Percentiles rank a stretch among this genome's conserved stretches.
phyloP scores from a whole-genome alignment of 1,140 invertebrate genomes.

The Scaptomyza hsui region DNA sequence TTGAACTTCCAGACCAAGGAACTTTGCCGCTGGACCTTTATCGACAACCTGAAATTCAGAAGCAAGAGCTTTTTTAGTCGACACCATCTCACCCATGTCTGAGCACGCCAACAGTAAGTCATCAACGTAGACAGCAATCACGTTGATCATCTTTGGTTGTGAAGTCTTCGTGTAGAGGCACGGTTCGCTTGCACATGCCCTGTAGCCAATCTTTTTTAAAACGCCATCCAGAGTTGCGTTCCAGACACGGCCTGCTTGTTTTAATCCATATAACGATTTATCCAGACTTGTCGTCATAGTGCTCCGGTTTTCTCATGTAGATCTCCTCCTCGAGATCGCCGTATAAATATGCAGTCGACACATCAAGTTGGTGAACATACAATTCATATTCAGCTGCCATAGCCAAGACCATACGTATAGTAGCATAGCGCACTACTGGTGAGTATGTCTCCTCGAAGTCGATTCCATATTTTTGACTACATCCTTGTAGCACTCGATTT shows the following conservation, averaged over 20 bases:
- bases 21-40: no score
- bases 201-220: not conserved
- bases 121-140: no score
- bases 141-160: no score
- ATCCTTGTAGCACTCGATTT: not conserved
- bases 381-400: not conserved
- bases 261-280: no score
- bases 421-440: not conserved
- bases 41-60: no score
- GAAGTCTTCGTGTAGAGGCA: no score
- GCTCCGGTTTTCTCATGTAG: not conserved
- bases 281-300: not conserved
- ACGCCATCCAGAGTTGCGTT: not conserved
- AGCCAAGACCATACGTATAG: not conserved
- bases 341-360: not conserved
- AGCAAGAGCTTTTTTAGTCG: no score
- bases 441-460: not conserved
- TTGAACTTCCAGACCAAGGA: no score
- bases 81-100: not conserved
- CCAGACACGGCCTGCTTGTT: no score
- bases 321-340: not conserved
- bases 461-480: not conserved
- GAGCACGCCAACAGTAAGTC: not conserved
- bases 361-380: not conserved
- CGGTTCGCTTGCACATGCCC: not conserved